Base-by-base conservation (phyloP, 2,113 vertebrate genomes). In the Sylvia atricapilla region DNA sequence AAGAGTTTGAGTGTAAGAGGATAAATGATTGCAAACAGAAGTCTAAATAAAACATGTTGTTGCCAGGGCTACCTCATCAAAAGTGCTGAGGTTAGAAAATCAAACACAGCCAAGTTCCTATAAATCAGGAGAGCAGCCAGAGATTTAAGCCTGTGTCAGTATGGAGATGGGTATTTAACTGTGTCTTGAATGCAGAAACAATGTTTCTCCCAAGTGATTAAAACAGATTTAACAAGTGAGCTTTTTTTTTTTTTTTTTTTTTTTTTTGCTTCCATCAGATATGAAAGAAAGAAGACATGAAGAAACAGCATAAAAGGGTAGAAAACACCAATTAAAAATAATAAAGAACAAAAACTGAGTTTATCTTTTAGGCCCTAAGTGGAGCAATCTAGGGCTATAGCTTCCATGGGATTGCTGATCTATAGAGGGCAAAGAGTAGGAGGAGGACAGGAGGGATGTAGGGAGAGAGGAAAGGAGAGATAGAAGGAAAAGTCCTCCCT, bases 261-360 rank as follows among this genome's bases (percentile, higher is more conserved):
- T 33, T 52, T 52, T 73, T 72, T 84, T 50, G 1, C 9, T 69
- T 83, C 52, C 21, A 50, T 67, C 47, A 46, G 15, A 35, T 43
- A 68, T 11, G 25, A 46, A 86, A 75, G n/a, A 76, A 70, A 39
- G 7, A 56, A 33, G 11, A 67, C 7, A 5, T 10, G 13, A 44
- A 43, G 23, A 76, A 79, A 25, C 6, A 33, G 6, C 9, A 39
- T 43, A 4, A 21, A 80, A 56, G 8, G 7, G 2, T 44, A 82
- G 31, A 75, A 80, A 63, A 43, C 3, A n/a, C 1, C 10, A 24
- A 35, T 49, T 43, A 20, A 58, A 39, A 30, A 9, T 28, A 78
- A 1, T 7, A 10, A 33, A 49, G 0, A 37, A 1, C 11, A 18
- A 49, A 70, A 53, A 28, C 3, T 2, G 0, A 12, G 1, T 66